phyloP scores from a whole-genome alignment of 2,888 invertebrate species.

The Pristionchus mayeri region DNA sequence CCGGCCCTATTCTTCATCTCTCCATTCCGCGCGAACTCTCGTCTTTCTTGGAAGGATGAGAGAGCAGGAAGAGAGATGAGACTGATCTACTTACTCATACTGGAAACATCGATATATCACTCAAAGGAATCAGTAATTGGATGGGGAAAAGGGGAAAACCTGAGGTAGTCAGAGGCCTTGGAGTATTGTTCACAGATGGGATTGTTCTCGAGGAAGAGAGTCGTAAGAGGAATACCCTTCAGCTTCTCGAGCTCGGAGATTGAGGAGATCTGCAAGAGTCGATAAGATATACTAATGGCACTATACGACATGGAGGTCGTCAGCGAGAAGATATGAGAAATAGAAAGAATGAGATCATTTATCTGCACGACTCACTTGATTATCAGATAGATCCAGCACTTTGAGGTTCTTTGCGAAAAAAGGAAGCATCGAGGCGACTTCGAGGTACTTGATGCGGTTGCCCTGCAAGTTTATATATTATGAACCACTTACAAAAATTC shows the following conservation, averaged over 20 bases:
- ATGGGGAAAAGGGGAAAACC: not conserved
- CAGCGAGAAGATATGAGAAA: too few species aligned
- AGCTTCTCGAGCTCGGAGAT: slow-evolving; percentile 67
- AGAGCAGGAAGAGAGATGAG: too few species aligned
- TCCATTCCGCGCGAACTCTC: too few species aligned
- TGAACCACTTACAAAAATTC: not conserved
- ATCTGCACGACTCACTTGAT: slow-evolving; percentile 59
- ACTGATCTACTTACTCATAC: too few species aligned
- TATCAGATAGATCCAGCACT: slow-evolving; percentile 71
- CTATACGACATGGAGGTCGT: too few species aligned
- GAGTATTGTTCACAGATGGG: slow-evolving; percentile 63
- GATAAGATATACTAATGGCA: not conserved
- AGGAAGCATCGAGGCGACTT: slow-evolving; percentile 64
- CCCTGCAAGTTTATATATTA: slow-evolving; percentile 54
- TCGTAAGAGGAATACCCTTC: slow-evolving; percentile 52
- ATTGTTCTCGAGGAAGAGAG: slow-evolving; percentile 72
- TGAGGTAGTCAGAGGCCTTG: slow-evolving; percentile 47
- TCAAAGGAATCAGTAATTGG: not conserved
- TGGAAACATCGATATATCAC: not conserved
- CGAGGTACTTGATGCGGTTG: slow-evolving; percentile 68
- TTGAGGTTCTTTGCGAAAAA: slow-evolving; percentile 68
- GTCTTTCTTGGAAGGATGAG: too few species aligned
- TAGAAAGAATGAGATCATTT: not conserved
- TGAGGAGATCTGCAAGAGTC: slow-evolving; percentile 59
- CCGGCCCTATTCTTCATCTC: too few species aligned